Evolutionary conservation across 2,888 invertebrate genomes (phyloP).

Genomic region (Pollenia labialis): DNA sequence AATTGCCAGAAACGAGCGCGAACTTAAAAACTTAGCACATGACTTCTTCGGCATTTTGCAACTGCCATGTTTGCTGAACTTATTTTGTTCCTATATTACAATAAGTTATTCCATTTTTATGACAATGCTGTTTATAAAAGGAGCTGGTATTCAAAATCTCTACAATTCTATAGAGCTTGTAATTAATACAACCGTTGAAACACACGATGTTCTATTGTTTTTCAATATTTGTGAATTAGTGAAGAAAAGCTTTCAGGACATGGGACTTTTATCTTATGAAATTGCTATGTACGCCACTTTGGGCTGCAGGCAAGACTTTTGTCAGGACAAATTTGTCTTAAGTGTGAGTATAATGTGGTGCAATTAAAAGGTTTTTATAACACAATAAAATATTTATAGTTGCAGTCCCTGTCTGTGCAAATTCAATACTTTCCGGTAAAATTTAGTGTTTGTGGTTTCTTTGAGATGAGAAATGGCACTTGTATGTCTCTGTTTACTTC

Average conservation of each 20-base stretch:
- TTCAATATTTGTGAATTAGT: slow-evolving; percentile 73
- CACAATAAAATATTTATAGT: slow-evolving; percentile 49
- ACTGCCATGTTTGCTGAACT: slow-evolving; percentile 71
- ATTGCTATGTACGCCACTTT: slow-evolving; percentile 37
- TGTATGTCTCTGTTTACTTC: slow-evolving; percentile 9
- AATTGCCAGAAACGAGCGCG: slow-evolving; percentile 61
- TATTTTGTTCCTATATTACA: slow-evolving; percentile 71
- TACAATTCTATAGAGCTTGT: not conserved
- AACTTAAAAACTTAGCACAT: slow-evolving; percentile 52
- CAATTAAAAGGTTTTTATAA: not conserved
- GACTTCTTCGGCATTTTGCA: slow-evolving; percentile 68
- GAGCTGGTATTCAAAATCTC: not conserved
- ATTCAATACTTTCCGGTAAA: slow-evolving; percentile 13
- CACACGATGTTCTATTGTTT: slow-evolving; percentile 68
- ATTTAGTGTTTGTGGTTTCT: slow-evolving; percentile 46
- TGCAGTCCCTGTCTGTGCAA: slow-evolving; percentile 66
- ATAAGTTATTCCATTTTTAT: slow-evolving; percentile 66
- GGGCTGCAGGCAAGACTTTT: not conserved
- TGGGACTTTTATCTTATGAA: slow-evolving; percentile 1
- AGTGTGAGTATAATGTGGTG: slow-evolving; percentile 14
- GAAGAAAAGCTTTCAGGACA: not conserved
- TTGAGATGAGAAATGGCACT: slow-evolving; percentile 32
- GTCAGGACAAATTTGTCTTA: slow-evolving; percentile 8
- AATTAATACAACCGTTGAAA: slow-evolving; percentile 40
- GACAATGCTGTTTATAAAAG: slow-evolving; percentile 61